Evolutionary conservation across 2,888 invertebrate species (phyloP).

Genomic region (Amitus sp.): DNA sequence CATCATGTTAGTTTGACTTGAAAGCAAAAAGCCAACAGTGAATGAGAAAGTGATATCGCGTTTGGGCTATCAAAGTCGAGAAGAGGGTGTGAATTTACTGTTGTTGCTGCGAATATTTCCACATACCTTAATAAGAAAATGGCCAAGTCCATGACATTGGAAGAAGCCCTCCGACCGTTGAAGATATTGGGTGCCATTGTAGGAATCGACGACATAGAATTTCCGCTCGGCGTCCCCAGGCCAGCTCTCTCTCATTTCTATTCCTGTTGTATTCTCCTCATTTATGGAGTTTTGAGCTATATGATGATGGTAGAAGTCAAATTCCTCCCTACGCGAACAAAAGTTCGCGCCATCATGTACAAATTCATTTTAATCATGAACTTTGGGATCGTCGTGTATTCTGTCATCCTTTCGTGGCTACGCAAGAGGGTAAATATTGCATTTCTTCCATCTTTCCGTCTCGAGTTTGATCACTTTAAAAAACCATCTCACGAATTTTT

Average conservation of each 20-base stretch:
- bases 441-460: too few species aligned
- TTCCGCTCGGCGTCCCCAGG: constrained; percentile 15
- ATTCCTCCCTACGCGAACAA: too few species aligned
- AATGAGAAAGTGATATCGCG: too few species aligned
- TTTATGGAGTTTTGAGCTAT: constrained; percentile 3
- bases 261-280: constrained; percentile 6
- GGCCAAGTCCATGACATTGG: constrained; percentile 2
- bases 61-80: too few species aligned
- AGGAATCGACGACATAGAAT: constrained; percentile 19
- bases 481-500: too few species aligned
- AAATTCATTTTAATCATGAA: not conserved
- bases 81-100: too few species aligned
- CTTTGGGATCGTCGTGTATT: not conserved
- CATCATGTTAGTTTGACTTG: not conserved
- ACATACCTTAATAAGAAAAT: too few species aligned
- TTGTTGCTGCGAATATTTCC: too few species aligned
- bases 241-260: constrained; percentile 12
- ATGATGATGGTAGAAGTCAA: not conserved
- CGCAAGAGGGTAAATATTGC: not conserved
- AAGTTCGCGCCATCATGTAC: too few species aligned
- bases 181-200: constrained; percentile 11
- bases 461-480: too few species aligned
- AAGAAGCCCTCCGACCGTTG: constrained; percentile 12
- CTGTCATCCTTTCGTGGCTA: not conserved
- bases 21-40: not conserved